These are phyloP conservation scores for Gobio gobio DNA, from an alignment of 2,113 vertebrate species.

Conservation along the genomic window DNA sequence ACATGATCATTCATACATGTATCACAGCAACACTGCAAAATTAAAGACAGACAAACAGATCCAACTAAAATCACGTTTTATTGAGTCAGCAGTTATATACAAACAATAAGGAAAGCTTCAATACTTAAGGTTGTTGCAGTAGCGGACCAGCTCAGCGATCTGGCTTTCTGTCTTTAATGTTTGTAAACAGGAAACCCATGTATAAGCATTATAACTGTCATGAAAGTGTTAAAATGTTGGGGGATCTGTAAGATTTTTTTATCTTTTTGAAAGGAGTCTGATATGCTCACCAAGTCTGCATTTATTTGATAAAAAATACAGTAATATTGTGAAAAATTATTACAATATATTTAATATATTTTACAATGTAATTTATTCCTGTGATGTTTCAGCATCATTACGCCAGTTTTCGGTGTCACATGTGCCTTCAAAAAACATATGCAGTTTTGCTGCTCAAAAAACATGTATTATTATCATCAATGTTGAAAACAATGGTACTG, in stretches of 20 bases:
- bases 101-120: too few species aligned
- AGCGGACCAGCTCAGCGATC: too few species aligned
- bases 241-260: background rate
- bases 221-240: background rate
- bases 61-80: too few species aligned
- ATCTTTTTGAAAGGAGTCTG: background rate
- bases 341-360: background rate
- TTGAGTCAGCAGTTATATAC: too few species aligned
- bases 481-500: too few species aligned
- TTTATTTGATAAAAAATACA: background rate
- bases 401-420: background rate
- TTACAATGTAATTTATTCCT: background rate
- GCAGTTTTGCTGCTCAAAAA: background rate
- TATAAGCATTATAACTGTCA: background rate
- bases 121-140: too few species aligned
- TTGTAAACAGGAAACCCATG: too few species aligned
- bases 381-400: background rate
- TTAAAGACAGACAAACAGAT: too few species aligned
- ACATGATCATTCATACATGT: too few species aligned
- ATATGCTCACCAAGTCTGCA: background rate
- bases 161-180: too few species aligned
- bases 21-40: too few species aligned
- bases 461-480: background rate
- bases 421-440: background rate
- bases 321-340: background rate